Percentiles rank a stretch among this genome's conserved stretches.
Conservation (phyloP, 2,888 invertebrate species). For the Drosophila kuntzei region DNA sequence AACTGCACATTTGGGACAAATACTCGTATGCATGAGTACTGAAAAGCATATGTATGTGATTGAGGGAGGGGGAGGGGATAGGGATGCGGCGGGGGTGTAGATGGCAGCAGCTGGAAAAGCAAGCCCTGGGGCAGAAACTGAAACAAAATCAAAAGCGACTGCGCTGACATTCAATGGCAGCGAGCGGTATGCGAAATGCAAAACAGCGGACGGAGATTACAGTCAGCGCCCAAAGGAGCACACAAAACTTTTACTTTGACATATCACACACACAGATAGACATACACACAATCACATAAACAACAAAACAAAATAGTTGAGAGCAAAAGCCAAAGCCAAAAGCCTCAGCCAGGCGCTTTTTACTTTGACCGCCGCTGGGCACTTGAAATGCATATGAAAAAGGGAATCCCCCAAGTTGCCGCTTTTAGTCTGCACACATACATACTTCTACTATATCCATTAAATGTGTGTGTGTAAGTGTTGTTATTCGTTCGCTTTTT, state of each 20-base stretch:
- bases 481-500: conserved; percentile 60
- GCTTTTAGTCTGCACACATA: conserved; percentile 15
- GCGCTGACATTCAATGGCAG: conserved; percentile 56
- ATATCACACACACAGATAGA: conserved; percentile 50
- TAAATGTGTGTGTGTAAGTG: conserved; percentile 18
- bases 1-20: conserved; percentile 70
- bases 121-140: conserved; percentile 45
- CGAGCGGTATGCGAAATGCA: conserved; percentile 59
- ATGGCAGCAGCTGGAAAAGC: conserved; percentile 13
- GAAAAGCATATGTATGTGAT: conserved; percentile 41
- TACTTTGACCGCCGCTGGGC: conserved; percentile 74
- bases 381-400: conserved; percentile 69
- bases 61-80: background rate
- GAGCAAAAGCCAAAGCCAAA: conserved; percentile 55
- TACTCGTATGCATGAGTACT: conserved; percentile 50
- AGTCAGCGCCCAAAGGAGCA: conserved; percentile 69
- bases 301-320: conserved; percentile 55
- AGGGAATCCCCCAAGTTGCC: conserved; percentile 39
- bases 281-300: conserved; percentile 10
- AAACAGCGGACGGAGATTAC: conserved; percentile 76
- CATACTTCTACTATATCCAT: conserved; percentile 23
- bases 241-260: conserved; percentile 74
- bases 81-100: background rate
- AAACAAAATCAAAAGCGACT: conserved; percentile 62
- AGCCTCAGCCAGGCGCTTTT: conserved; percentile 52